Conservation (phyloP, 2,888 invertebrate species). For the Hirtodrosophila alboralis region DNA sequence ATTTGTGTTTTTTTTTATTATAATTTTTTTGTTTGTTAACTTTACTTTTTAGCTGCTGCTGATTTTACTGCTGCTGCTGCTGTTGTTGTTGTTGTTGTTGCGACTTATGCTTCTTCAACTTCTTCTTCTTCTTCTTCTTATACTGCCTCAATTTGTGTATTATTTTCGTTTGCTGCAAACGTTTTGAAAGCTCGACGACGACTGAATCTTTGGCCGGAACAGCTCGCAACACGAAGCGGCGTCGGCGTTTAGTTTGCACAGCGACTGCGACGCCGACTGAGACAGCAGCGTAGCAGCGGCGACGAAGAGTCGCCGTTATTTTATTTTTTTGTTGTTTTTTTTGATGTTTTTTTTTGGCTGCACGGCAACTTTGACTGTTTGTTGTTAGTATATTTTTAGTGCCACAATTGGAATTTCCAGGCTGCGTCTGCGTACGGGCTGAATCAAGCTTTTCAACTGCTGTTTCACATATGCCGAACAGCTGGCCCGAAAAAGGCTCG, state of each 20-base stretch:
- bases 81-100: constrained; percentile 45
- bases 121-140: constrained; percentile 15
- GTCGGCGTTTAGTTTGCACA: constrained; percentile 20
- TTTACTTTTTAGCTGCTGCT: constrained; percentile 45
- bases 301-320: constrained; percentile 51
- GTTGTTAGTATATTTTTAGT: constrained; percentile 27
- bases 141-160: constrained; percentile 36
- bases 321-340: too few relatives aligned
- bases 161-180: constrained; percentile 77
- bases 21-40: constrained; percentile 6
- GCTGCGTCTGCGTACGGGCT: constrained; percentile 58
- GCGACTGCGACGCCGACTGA: constrained; percentile 11
- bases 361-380: constrained; percentile 62
- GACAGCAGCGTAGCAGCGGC: constrained; percentile 38
- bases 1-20: constrained; percentile 11
- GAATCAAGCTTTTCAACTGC: constrained; percentile 43
- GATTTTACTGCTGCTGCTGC: constrained; percentile 33
- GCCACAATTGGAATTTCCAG: constrained; percentile 71
- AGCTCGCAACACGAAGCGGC: constrained; percentile 70
- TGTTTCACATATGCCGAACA: constrained; percentile 20
- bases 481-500: constrained; percentile 58
- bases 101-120: constrained; percentile 41
- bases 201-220: constrained; percentile 77
- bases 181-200: constrained; percentile 84
- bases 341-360: too few relatives aligned